Base-by-base conservation (phyloP, 2,797 vertebrate species). In the Xenopus petersii region DNA sequence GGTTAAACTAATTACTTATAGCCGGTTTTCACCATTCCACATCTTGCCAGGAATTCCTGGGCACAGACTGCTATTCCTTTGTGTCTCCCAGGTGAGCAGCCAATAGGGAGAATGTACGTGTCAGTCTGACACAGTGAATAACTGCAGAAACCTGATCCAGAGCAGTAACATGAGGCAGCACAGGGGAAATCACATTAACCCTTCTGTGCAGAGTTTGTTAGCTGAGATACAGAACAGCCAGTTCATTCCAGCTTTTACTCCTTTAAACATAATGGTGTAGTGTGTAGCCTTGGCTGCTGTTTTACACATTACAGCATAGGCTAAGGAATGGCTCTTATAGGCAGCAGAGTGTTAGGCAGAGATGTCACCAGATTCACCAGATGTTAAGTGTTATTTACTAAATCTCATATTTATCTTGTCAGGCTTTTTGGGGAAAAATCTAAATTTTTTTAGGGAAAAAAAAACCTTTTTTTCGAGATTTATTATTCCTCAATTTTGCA, bases 101-200 rank as follows among this genome's bases (percentile, higher is more conserved):
- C 79, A 82, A 68, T 67, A 17, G 54, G 70, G 47, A 64, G 30
- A 11, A 0, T 58, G 12, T 11, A 74, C 17, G 51, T 74, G 70
- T 48, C 79, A 54, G 67, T 60, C 36, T 8, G 73, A 80, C 73
- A 70, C 79, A 64, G 80, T 24, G 58, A 60, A 60, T 60, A 24
- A 26, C 58, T 60, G 21, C 75, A 48, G 51, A 63, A 54, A 63
- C 56, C 71, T 36, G 2, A 12, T 61, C 8, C 79, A 9, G 42
- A 61, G 75, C 76, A 36, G 60, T 10, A 70, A 58, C 5, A 10
- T 70, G 26, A 16, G 65, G 62, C 59, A 42, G 60, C 63, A 13
- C 48, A 10, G 0, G 12, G 2, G 5, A 67, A 68, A 30, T 21
- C 26, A 17, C 46, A 33, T 74, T 67, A 74, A 72, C 56, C 47